Evolutionary conservation across 2,888 invertebrate species (phyloP), one percentile per base, ranked within the genome.

Genomic region (Amphipoea lucens): DNA sequence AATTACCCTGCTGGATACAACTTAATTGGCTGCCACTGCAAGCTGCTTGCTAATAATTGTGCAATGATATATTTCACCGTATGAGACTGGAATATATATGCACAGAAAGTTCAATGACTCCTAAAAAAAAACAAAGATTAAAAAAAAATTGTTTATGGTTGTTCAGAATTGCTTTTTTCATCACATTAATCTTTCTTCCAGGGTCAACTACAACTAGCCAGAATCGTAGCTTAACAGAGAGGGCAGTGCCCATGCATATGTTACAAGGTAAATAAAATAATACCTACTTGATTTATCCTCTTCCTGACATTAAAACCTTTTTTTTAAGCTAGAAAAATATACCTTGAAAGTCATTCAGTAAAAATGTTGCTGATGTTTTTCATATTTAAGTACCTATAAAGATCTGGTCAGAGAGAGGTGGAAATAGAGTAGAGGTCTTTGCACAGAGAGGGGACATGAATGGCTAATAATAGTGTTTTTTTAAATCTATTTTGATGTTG

Each of bases 171-270:
- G 17, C 45, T 14, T 51, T 20, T 54, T 12, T 6, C 70, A 48
- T 63, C 42, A 36, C 0, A 23, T 7, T 9, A 42, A 63, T 62
- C 20, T n/a, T 62, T 68, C 7, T 92, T 92, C 54, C 85, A 95
- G 95, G 92, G 78, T 77, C 91, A 54, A 66, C 87, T 51, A 80
- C 90, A 45, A 90, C 94, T 12, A 94, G 91, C 80, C 93, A 90
- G 71, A 94, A 87, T 80, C 90, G 90, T 3, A 95, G 89, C 87
- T 84, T 92, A 4, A 89, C 94, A 3, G 90, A 93, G 40, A 92
- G 95, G 78, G 93, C 96, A 7, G 84, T 96, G 78, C 96, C 96
- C 0, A 93, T 96, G 93, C 95, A 94, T 77, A 92, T 96, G 93
- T 91, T 96, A 89, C 96, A 95, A 95, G 96, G 96, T 96, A 92